A percentile compares a stretch with the other conserved stretches of the same genome.
Evolutionary conservation across 2,888 invertebrate species (phyloP).

Genomic region (Eilema sororculum): DNA sequence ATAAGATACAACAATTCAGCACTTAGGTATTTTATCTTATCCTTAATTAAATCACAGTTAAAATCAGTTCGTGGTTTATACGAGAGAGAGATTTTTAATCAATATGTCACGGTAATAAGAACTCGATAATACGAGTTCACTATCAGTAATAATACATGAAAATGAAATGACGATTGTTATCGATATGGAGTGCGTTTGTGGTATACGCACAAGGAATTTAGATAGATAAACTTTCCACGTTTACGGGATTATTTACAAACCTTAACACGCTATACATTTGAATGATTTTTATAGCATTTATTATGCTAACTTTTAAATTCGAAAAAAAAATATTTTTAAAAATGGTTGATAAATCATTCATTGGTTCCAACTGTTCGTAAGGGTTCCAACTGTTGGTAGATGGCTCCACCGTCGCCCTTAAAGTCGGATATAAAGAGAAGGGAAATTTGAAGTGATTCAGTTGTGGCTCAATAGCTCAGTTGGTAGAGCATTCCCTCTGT

Average conservation of each 20-base stretch:
- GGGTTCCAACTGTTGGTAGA: no score
- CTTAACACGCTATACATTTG: no score
- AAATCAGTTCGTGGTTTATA: conserved; percentile 5
- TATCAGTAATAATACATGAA: conserved; percentile 25
- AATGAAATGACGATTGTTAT: conserved; percentile 21
- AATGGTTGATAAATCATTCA: no score
- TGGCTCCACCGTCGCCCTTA: no score
- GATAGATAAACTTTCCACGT: background rate
- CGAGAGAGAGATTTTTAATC: conserved; percentile 15
- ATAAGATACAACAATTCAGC: conserved; percentile 22
- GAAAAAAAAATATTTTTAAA: no score
- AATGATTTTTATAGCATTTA: no score
- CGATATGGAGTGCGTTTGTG: background rate
- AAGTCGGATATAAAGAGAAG: no score
- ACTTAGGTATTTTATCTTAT: conserved; percentile 8
- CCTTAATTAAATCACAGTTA: conserved; percentile 9
- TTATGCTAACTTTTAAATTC: no score
- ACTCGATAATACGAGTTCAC: conserved; percentile 26
- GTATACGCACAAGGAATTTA: background rate
- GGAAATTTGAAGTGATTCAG: no score
- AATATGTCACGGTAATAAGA: conserved; percentile 20
- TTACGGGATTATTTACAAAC: background rate
- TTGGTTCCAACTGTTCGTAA: no score
- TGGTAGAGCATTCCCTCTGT: no score
- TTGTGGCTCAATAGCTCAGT: no score